phyloP scores from a whole-genome alignment of 2,113 vertebrate genomes.

The Zonotrichia leucophrys region DNA sequence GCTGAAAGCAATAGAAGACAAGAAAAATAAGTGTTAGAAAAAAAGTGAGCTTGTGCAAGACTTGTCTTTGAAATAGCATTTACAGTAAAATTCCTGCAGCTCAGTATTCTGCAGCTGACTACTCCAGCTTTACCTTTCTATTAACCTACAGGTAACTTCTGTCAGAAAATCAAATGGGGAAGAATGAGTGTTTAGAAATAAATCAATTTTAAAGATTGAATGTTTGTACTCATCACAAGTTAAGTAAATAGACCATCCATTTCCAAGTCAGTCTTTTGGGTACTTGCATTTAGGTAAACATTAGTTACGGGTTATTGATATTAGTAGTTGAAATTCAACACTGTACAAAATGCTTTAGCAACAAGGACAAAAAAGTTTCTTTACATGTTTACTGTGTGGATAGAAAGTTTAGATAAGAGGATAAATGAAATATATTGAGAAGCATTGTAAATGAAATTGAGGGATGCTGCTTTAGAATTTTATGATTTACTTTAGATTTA shows the following conservation, averaged over 20 bases:
- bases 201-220: conserved; percentile 49
- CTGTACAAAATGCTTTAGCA: neutral
- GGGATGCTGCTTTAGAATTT: neutral
- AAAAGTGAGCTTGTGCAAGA: conserved; percentile 1
- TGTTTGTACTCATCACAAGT: conserved; percentile 46
- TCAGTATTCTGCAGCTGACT: conserved; percentile 32
- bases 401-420: neutral
- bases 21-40: conserved; percentile 44
- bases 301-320: neutral
- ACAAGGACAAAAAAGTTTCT: neutral
- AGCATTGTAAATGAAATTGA: neutral
- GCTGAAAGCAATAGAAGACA: conserved; percentile 41
- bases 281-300: neutral
- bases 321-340: conserved; percentile 20
- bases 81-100: conserved; percentile 44
- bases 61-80: conserved; percentile 43
- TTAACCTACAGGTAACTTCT: conserved; percentile 65
- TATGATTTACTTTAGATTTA: neutral
- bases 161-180: conserved; percentile 70
- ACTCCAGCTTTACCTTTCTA: conserved; percentile 56
- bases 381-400: neutral
- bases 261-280: conserved; percentile 25
- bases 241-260: conserved; percentile 41
- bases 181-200: conserved; percentile 59
- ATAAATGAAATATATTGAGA: neutral